Base-by-base conservation (phyloP, 2,113 vertebrate species). In the Apodemus speciosus region DNA sequence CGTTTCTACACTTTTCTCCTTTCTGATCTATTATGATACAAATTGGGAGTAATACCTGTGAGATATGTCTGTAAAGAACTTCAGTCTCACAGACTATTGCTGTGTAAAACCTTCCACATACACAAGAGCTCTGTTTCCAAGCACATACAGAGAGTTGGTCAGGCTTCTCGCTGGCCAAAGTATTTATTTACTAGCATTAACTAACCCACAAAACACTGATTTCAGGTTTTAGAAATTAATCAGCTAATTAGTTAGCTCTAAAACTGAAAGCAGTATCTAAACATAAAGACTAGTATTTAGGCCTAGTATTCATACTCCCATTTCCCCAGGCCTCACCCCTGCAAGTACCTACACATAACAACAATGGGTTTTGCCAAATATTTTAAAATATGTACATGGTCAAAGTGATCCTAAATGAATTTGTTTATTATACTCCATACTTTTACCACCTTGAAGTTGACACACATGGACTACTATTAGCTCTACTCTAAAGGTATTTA, bases 241-340 rank as follows among this genome's bases (percentile, higher is more conserved):
- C 73, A 79, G 56, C 90, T 86, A 83, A 86, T 58, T 68, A 43
- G n/a, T 90, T 83, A 69, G 79, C 79, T 85, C 35, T 77, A 90
- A 73, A 85, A 62, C 60, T 53, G 62, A 93, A 94, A 92, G 35
- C 46, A 53, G 73, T 72, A 85, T 16, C 69, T 91, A 79, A 73
- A n/a, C 51, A 71, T 53, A 81, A 62, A 27, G 76, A 75, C 69
- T 77, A 46, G 43, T 46, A 46, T 56, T n/a, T 43, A n/a, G 6
- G 10, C 62, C 14, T n/a, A 69, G n/a, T 69, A 20, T n/a, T 40
- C n/a, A 40, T 40, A 4, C 9, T 6, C 38, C 9, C 71, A 43
- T 23, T 25, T 10, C 3, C 38, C n/a, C 69, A 72, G 69, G 9
- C n/a, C 38, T 38, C 69, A 72, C 43, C 46, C 27, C 53, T 73